Evolutionary conservation across 2,113 vertebrate genomes (phyloP).

Genomic region (Pluvianellus socialis): DNA sequence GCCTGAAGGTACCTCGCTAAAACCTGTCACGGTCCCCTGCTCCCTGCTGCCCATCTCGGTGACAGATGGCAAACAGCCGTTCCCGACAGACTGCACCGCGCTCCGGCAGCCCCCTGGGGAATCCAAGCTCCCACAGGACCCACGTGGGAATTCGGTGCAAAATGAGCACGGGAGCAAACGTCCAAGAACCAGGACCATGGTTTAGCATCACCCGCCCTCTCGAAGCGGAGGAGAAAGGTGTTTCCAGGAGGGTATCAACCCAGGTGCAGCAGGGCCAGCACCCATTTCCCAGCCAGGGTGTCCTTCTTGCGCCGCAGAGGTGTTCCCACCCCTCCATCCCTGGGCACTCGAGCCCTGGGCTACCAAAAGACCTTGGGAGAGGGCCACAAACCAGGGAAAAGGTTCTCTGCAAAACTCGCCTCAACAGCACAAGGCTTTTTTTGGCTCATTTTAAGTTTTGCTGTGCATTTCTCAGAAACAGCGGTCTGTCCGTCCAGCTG

Average conservation of each 20-base stretch:
- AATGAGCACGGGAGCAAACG: not conserved
- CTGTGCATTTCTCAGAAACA: not conserved
- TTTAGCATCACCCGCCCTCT: not conserved
- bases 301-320: not conserved
- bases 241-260: not conserved
- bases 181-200: not conserved
- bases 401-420: not conserved
- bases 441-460: not conserved
- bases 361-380: not conserved
- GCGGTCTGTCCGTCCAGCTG: not conserved
- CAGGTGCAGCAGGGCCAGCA: too few species aligned
- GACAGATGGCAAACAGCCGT: slow-evolving; percentile 23
- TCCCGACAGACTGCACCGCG: not conserved
- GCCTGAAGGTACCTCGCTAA: not conserved
- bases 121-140: not conserved
- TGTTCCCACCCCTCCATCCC: not conserved
- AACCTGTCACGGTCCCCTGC: not conserved
- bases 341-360: too few species aligned
- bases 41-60: not conserved
- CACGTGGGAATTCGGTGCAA: not conserved
- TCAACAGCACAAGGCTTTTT: not conserved
- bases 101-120: not conserved
- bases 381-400: not conserved
- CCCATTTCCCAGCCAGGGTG: not conserved
- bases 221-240: not conserved